A percentile compares a stretch with the other conserved stretches of the same genome.
Conservation (phyloP, 2,113 vertebrate genomes). For the Lophotis ruficrista region DNA sequence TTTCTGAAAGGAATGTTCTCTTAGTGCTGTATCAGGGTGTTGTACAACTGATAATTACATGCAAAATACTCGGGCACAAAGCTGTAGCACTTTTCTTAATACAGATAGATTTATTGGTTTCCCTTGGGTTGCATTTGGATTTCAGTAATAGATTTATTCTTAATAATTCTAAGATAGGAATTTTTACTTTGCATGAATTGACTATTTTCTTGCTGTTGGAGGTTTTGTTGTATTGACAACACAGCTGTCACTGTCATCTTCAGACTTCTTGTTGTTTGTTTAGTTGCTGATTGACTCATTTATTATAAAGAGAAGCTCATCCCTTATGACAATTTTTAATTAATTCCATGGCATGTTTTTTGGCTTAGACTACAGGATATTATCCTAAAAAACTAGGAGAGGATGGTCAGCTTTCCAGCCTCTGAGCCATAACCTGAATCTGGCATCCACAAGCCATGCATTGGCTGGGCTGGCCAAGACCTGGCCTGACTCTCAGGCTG, state of each 20-base stretch:
- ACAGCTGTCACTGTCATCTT: fast-evolving
- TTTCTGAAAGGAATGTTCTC: background rate
- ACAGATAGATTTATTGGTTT: background rate
- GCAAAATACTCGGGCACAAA: background rate
- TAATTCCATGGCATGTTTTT: background rate
- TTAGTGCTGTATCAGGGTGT: background rate
- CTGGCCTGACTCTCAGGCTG: background rate
- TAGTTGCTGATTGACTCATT: background rate
- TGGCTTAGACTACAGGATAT: background rate
- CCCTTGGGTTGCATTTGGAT: background rate
- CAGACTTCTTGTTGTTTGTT: background rate
- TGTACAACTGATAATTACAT: background rate
- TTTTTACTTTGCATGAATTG: background rate
- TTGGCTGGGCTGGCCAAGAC: background rate
- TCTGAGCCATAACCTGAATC: background rate
- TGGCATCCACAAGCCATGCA: too few species aligned
- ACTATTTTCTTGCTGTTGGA: background rate
- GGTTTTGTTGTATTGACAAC: background rate
- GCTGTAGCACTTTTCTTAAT: background rate
- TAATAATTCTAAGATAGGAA: background rate
- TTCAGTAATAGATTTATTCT: background rate
- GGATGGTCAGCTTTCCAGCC: background rate
- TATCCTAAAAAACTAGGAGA: background rate
- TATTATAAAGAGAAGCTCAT: background rate
- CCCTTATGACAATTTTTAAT: background rate